Evolutionary conservation across 2,797 vertebrate genomes (phyloP), one percentile per base, ranked within the genome.

Genomic region (Ispidina lecontei): DNA sequence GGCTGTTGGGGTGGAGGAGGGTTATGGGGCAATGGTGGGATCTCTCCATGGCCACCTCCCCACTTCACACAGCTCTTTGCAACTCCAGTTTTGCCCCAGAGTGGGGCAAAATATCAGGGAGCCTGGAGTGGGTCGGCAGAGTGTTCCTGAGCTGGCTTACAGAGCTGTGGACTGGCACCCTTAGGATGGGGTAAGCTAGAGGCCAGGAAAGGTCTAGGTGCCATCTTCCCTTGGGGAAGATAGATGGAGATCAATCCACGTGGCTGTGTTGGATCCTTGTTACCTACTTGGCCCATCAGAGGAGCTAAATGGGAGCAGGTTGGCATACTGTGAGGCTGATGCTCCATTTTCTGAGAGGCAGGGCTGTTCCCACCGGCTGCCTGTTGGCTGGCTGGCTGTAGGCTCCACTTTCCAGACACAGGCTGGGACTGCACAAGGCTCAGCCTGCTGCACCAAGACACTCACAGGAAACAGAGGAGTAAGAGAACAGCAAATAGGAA

Each of bases 401-500:
- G 58, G 58, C 80, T 91, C 51, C 29, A 14, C 54, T 82, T 58
- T 14, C 26, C 46, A 28, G 55, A 73, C 60, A 28, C 5, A 8
- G 54, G 11, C 12, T 11, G 20, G 22, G 49, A 33, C 74, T 65
- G 52, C 35, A 14, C 16, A 22, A 51, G 3, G 49, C 54, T 83
- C 4, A 10, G 4, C 35, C 63, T 87, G 41, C 19, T 60, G 46
- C 33, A 21, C 16, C 0, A 3, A 55, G 64, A 15, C 5, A 2
- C 77, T 90, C 2, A n/a, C 9, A 1, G 94, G 89, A 96, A 96
- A 52, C 0, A 3, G 54, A 84, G 76, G 76, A 87, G 58, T 54
- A 76, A 55, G 76, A 87, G 81, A 87, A 46, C 73, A 94, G 87
- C 55, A 54, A 85, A 84, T 94, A 60, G 94, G 93, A 96, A 96